Conservation (phyloP, 53 echinoderm and acorn worm species). For the Arbacia lixula region DNA sequence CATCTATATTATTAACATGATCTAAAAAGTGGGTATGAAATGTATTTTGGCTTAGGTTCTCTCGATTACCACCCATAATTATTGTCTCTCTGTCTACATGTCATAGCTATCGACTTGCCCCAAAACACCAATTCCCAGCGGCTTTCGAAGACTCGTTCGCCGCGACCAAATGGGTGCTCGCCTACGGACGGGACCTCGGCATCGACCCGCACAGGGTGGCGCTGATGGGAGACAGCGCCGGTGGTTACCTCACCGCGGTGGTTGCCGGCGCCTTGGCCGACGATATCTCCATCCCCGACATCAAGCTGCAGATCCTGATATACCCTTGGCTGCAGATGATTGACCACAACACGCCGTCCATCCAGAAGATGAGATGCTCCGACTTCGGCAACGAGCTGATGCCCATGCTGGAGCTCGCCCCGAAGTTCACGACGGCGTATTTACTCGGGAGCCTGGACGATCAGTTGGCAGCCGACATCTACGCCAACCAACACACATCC, state of each 20-base stretch:
- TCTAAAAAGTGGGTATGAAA: too few species aligned
- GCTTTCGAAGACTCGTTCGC: constrained; percentile 62
- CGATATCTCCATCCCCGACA: constrained; percentile 61
- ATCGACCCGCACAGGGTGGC: constrained; percentile 68
- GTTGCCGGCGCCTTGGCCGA: constrained; percentile 59
- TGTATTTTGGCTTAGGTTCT: too few species aligned
- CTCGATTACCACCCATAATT: background rate
- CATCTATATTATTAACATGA: too few species aligned
- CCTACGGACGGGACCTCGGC: constrained; percentile 58
- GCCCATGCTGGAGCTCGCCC: constrained; percentile 12
- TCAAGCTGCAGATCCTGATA: constrained; percentile 69
- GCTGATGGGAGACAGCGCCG: constrained; percentile 81
- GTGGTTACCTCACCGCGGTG: constrained; percentile 75
- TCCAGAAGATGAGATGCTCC: constrained; percentile 38
- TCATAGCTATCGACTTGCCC: constrained; percentile 74
- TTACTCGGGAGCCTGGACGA: constrained; percentile 54
- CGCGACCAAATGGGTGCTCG: constrained; percentile 66
- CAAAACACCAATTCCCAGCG: constrained; percentile 67
- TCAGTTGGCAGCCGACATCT: constrained; percentile 38
- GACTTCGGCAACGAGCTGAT: constrained; percentile 52
- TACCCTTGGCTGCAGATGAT: constrained; percentile 74
- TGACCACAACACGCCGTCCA: constrained; percentile 73
- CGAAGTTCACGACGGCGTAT: constrained; percentile 48
- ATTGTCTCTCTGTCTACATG: background rate
- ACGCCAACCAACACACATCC: constrained; percentile 61